These are phyloP conservation scores for Timema cristinae DNA, from an alignment of 2,888 invertebrate genomes.

Conservation along the genomic window DNA sequence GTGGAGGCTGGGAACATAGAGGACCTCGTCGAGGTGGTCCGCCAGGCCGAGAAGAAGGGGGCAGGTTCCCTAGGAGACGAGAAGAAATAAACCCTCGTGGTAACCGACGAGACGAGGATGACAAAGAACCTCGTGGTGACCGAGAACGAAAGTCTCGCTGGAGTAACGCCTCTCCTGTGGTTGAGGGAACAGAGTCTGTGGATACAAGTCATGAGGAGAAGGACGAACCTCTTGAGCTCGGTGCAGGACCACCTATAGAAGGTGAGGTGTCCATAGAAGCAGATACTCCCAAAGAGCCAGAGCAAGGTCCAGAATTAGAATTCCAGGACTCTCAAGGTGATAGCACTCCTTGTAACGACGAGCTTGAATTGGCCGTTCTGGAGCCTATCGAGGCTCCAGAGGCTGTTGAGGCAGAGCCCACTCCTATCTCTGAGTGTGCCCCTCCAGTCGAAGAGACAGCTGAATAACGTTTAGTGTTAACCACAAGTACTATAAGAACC, in stretches of 20 bases:
- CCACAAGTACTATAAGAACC: neutral
- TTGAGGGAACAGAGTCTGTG: neutral
- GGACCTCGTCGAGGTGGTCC: constrained; percentile 37
- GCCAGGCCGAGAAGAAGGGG: constrained; percentile 30
- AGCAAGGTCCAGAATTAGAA: neutral
- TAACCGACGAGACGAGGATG: constrained; percentile 41
- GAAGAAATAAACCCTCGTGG: neutral
- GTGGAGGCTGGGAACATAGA: constrained; percentile 17
- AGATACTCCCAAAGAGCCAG: neutral
- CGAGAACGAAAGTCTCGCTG: constrained; percentile 38
- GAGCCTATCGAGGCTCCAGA: constrained; percentile 5
- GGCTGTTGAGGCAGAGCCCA: constrained; percentile 14
- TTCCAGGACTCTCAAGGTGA: constrained; percentile 19
- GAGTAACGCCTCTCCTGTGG: constrained; percentile 36
- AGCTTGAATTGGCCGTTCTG: constrained; percentile 11
- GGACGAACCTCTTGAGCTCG: constrained; percentile 35
- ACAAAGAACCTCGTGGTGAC: constrained; percentile 29
- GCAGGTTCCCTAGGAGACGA: constrained; percentile 27
- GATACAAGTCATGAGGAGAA: constrained; percentile 37
- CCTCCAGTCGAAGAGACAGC: constrained; percentile 6
- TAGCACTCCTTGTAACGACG: constrained; percentile 26
- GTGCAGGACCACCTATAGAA: neutral
- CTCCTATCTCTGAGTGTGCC: constrained; percentile 13
- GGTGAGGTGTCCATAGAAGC: neutral
- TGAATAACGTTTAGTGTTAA: neutral